Evolutionary conservation across 1,140 invertebrate genomes (phyloP).

Genomic region (Gonatopus flavifemur): DNA sequence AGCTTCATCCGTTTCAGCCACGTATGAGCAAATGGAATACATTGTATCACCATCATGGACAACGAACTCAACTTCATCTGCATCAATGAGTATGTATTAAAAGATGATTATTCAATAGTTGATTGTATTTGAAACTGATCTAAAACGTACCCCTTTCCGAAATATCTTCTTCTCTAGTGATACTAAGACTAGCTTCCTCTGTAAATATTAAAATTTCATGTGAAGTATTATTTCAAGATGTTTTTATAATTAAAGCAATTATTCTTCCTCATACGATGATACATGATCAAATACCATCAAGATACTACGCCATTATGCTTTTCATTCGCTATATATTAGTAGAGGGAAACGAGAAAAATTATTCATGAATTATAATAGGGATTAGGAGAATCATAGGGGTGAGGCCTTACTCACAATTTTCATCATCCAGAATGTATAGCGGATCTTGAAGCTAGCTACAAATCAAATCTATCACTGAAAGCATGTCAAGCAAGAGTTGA

Average conservation of each 20-base stretch:
- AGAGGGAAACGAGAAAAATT: background rate
- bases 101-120: background rate
- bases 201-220: conserved; percentile 27
- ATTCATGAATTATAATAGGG: background rate
- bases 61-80: conserved; percentile 43
- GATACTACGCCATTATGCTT: conserved; percentile 46
- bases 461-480: conserved; percentile 19
- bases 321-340: conserved; percentile 32
- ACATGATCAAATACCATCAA: conserved; percentile 6
- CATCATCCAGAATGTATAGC: background rate
- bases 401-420: conserved; percentile 12
- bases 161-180: conserved; percentile 61
- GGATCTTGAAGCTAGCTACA: too few species aligned
- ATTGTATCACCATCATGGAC: conserved; percentile 75
- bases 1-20: conserved; percentile 84
- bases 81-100: conserved; percentile 10
- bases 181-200: conserved; percentile 64
- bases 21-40: conserved; percentile 81
- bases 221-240: background rate
- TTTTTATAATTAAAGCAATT: conserved; percentile 8
- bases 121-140: background rate
- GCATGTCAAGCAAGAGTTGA: conserved; percentile 19
- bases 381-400: background rate
- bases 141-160: conserved; percentile 51
- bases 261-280: background rate